These are phyloP conservation scores for Thamnophis sirtalis DNA, from an alignment of 2,113 vertebrate genomes.

Conservation along the genomic window DNA sequence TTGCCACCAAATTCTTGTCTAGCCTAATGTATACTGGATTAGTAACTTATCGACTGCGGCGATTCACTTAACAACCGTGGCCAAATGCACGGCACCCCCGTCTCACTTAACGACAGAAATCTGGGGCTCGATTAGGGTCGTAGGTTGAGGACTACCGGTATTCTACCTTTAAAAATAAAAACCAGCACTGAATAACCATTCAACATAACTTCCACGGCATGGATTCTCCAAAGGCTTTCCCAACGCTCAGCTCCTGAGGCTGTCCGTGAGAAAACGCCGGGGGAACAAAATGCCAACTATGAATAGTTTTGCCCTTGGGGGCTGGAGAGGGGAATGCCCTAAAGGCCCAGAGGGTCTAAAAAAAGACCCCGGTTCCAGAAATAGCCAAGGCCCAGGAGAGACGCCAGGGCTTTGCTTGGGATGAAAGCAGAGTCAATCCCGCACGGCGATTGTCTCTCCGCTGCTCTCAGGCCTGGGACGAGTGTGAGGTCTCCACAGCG, in stretches of 20 bases:
- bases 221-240: background rate
- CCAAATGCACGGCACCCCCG: no score
- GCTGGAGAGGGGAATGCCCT: background rate
- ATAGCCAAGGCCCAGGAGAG: background rate
- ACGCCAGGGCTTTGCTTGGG: background rate
- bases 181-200: background rate
- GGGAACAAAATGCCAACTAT: slow-evolving; percentile 3
- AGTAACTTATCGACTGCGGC: no score
- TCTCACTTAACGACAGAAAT: background rate
- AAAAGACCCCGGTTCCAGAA: slow-evolving; percentile 4
- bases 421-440: background rate
- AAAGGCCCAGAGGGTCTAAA: background rate
- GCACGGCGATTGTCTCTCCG: background rate
- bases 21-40: no score
- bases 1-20: no score
- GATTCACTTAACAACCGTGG: background rate
- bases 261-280: background rate
- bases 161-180: background rate
- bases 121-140: background rate
- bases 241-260: background rate
- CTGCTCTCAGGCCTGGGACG: background rate
- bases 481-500: background rate
- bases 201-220: background rate
- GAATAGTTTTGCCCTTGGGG: background rate
- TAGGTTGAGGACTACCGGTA: background rate